Conservation (phyloP, 2,113 vertebrate species). For the Lagopus leucura region DNA sequence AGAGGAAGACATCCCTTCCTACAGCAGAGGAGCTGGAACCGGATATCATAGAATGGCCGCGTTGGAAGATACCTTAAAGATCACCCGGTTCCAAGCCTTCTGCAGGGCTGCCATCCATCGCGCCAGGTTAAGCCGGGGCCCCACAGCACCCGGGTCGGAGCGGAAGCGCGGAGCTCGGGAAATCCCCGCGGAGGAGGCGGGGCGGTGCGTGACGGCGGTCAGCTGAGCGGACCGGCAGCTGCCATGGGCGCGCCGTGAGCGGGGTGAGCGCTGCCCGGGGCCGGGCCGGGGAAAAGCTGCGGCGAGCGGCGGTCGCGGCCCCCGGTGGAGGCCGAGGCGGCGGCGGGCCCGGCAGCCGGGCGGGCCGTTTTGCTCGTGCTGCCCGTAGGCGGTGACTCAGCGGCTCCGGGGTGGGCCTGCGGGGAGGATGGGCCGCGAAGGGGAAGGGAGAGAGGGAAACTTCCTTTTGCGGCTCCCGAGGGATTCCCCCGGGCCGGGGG, state of each 20-base stretch:
- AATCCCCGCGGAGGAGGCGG: neutral
- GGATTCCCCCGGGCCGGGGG: neutral
- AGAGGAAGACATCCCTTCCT: neutral
- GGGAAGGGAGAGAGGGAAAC: neutral
- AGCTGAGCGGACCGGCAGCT: slow-evolving; percentile 15
- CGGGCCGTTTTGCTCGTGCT: too few species aligned
- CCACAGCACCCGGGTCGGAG: neutral
- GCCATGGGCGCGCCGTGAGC: slow-evolving; percentile 21
- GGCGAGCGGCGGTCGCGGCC: neutral
- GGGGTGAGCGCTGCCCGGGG: neutral
- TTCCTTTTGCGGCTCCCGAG: neutral
- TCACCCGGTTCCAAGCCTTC: neutral
- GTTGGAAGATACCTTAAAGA: neutral
- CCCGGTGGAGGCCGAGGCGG: neutral
- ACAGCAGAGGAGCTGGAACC: neutral
- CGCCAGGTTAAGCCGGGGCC: too few species aligned
- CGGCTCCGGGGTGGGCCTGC: neutral
- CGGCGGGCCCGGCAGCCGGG: neutral
- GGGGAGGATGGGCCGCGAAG: neutral
- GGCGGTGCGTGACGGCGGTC: neutral
- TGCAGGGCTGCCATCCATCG: neutral
- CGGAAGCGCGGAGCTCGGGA: neutral
- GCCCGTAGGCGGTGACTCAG: neutral
- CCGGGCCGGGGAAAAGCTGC: too few species aligned
- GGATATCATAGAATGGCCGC: neutral